These are phyloP conservation scores for Arrhopalites spinosus DNA, from an alignment of 2,888 invertebrate species.

Conservation along the genomic window DNA sequence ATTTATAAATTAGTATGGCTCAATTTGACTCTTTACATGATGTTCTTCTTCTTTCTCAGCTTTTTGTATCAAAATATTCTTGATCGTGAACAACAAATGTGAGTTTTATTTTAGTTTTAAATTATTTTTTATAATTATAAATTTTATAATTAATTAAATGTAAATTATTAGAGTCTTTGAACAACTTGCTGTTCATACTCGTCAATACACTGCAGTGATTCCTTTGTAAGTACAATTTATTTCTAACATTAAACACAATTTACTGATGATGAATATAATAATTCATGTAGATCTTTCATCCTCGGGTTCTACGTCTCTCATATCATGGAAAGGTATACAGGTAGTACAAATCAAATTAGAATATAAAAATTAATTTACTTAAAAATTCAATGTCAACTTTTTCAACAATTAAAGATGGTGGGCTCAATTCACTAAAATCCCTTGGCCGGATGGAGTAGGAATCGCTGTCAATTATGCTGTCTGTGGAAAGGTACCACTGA, in stretches of 20 bases:
- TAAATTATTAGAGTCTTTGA: slow-evolving; percentile 73
- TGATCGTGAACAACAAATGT: slow-evolving; percentile 50
- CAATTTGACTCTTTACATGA: slow-evolving; percentile 58
- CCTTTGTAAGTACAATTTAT: slow-evolving; percentile 66
- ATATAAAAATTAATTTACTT: too few relatives aligned
- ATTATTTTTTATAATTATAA: too few relatives aligned
- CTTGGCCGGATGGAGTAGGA: slow-evolving; percentile 85
- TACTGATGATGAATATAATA: slow-evolving; percentile 65
- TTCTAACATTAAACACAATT: too few relatives aligned
- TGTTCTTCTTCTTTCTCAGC: slow-evolving; percentile 58
- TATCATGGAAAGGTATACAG: slow-evolving; percentile 85
- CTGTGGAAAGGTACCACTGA: neutral
- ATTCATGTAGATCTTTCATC: slow-evolving; percentile 76
- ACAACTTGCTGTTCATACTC: slow-evolving; percentile 80
- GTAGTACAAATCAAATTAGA: too few relatives aligned
- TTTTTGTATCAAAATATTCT: slow-evolving; percentile 59
- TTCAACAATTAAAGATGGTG: slow-evolving; percentile 61
- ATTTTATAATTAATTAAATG: too few relatives aligned
- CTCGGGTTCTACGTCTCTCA: slow-evolving; percentile 91
- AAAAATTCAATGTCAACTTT: neutral
- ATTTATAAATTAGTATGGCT: slow-evolving; percentile 61
- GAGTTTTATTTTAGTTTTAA: neutral
- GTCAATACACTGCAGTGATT: slow-evolving; percentile 81
- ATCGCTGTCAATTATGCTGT: slow-evolving; percentile 72
- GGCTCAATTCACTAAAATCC: slow-evolving; percentile 79